Evolutionary conservation across 2,888 invertebrate species (phyloP).

Genomic region (Lagria hirta): DNA sequence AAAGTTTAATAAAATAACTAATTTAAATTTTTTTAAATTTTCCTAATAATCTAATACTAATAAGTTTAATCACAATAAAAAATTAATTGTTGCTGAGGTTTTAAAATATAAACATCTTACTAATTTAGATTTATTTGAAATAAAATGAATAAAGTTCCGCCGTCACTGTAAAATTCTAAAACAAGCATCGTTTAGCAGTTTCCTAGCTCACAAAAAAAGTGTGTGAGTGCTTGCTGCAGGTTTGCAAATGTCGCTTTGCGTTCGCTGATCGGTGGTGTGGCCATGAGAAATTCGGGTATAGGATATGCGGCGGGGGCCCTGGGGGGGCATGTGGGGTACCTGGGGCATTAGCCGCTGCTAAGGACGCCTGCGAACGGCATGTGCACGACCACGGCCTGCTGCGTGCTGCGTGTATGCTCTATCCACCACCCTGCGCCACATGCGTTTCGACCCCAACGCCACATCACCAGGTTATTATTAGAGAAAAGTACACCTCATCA

Average conservation of each 20-base stretch:
- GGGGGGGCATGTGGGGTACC: conserved; percentile 55
- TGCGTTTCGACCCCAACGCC: conserved; percentile 29
- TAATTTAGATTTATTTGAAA: too few relatives aligned
- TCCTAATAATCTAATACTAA: too few relatives aligned
- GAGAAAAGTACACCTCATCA: conserved; percentile 30
- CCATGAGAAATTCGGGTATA: conserved; percentile 41
- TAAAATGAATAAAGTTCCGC: too few relatives aligned
- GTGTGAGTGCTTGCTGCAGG: conserved; percentile 22
- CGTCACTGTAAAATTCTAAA: too few relatives aligned
- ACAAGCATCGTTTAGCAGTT: too few relatives aligned
- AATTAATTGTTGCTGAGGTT: too few relatives aligned
- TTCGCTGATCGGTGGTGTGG: conserved; percentile 25
- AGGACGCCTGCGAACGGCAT: conserved; percentile 53
- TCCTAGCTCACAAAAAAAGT: conserved; percentile 5
- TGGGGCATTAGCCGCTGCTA: conserved; percentile 66
- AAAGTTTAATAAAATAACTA: too few relatives aligned
- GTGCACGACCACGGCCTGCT: conserved; percentile 48
- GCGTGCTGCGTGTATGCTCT: conserved; percentile 59
- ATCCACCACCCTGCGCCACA: conserved; percentile 56
- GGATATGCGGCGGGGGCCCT: conserved; percentile 22
- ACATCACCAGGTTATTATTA: conserved; percentile 18
- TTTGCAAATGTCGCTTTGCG: conserved; percentile 27
- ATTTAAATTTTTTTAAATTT: too few relatives aligned
- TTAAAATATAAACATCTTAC: too few relatives aligned
- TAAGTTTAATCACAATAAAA: too few relatives aligned